A percentile compares a stretch with the other conserved stretches of the same genome.
Conservation (phyloP, 1,140 invertebrate genomes). For the Conus ventricosus region DNA sequence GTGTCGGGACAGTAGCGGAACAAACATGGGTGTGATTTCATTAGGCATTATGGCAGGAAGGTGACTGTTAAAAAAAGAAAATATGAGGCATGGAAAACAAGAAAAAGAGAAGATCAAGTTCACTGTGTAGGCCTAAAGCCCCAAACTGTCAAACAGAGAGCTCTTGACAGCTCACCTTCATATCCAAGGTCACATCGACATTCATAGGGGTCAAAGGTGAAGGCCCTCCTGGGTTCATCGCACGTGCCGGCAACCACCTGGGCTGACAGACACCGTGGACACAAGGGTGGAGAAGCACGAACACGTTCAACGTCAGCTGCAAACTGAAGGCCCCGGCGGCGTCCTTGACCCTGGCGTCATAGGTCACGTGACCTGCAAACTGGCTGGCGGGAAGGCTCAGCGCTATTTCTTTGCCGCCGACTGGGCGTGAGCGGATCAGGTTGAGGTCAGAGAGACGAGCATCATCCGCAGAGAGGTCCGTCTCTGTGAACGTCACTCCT, state of each 20-base stretch:
- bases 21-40: neutral
- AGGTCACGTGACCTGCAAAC: constrained; percentile 6
- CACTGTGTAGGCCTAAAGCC: no score
- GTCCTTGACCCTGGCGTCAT: constrained; percentile 18
- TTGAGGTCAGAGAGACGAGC: neutral
- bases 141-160: no score
- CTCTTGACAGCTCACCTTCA: neutral
- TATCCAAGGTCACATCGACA: constrained; percentile 47
- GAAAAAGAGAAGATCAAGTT: no score
- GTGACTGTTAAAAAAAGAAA: no score
- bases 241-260: neutral
- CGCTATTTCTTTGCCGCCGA: neutral
- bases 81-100: no score
- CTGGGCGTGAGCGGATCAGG: neutral
- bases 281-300: constrained; percentile 5
- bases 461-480: neutral
- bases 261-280: constrained; percentile 16
- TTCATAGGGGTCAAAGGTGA: constrained; percentile 37
- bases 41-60: neutral
- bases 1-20: no score
- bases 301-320: constrained; percentile 16
- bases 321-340: constrained; percentile 2
- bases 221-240: constrained; percentile 32
- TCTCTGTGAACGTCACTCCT: neutral
- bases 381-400: neutral